Evolutionary conservation across 2,797 vertebrate genomes (phyloP).

Genomic region (Austrolebias charrua): DNA sequence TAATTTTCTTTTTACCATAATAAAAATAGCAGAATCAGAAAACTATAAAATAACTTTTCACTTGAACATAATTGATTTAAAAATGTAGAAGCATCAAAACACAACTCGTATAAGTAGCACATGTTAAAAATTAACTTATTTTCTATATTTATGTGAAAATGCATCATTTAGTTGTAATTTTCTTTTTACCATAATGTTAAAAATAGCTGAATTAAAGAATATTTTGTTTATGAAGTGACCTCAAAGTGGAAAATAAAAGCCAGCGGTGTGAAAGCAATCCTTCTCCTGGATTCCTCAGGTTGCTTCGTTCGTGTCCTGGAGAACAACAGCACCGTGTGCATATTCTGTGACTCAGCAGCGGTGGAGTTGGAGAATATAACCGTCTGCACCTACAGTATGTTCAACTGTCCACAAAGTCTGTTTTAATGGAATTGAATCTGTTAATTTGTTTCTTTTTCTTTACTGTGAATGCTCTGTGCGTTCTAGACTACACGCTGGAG

Average conservation of each 20-base stretch:
- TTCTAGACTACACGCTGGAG: conserved; percentile 69
- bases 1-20: too few relatives aligned
- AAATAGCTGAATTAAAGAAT: background rate
- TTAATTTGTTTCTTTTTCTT: background rate
- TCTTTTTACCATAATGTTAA: background rate
- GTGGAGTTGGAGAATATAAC: conserved; percentile 73
- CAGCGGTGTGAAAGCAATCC: conserved; percentile 2
- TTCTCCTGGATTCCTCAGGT: conserved; percentile 71
- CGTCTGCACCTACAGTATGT: conserved; percentile 75
- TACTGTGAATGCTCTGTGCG: conserved; percentile 14
- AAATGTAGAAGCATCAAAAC: too few relatives aligned
- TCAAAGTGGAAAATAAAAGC: background rate
- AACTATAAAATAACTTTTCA: too few relatives aligned
- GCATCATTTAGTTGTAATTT: too few relatives aligned
- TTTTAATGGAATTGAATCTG: background rate
- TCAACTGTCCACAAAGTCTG: background rate
- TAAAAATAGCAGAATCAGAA: background rate
- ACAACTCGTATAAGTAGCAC: too few relatives aligned
- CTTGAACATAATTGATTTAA: too few relatives aligned
- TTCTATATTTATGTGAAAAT: too few relatives aligned
- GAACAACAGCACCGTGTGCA: conserved; percentile 84
- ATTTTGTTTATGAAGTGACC: background rate
- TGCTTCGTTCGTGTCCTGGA: conserved; percentile 84
- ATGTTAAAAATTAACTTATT: too few relatives aligned
- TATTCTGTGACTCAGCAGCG: conserved; percentile 79